These are phyloP conservation scores for Hecatera dysodea DNA, from an alignment of 2,888 invertebrate species.

Conservation along the genomic window DNA sequence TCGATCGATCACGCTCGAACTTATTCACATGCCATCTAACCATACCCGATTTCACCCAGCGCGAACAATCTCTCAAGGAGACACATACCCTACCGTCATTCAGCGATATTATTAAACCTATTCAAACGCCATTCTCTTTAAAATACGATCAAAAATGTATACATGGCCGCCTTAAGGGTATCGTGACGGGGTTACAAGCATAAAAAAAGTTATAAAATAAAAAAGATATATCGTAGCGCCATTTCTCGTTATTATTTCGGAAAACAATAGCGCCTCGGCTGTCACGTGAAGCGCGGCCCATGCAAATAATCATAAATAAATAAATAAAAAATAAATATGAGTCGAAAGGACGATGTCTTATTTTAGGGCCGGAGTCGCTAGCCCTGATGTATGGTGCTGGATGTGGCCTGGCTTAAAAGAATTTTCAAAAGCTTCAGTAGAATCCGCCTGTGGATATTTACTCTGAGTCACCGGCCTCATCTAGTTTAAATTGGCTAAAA, in stretches of 20 bases:
- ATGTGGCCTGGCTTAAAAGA: slow-evolving; percentile 51
- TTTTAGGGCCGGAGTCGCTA: slow-evolving; percentile 80
- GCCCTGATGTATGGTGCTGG: slow-evolving; percentile 67
- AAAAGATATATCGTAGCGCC: slow-evolving; percentile 81
- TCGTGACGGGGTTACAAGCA: slow-evolving; percentile 80
- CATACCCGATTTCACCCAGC: slow-evolving; percentile 45
- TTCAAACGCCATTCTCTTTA: slow-evolving; percentile 85
- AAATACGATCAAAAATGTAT: slow-evolving; percentile 76
- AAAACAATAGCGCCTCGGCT: slow-evolving; percentile 88
- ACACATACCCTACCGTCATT: slow-evolving; percentile 76
- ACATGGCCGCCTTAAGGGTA: slow-evolving; percentile 67
- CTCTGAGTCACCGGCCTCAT: too few relatives aligned
- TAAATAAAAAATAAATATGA: slow-evolving; percentile 90
- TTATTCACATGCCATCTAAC: slow-evolving; percentile 39
- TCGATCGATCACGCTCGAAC: slow-evolving; percentile 3
- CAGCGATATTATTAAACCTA: slow-evolving; percentile 82
- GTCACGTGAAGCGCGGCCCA: slow-evolving; percentile 88
- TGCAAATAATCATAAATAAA: slow-evolving; percentile 91
- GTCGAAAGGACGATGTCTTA: slow-evolving; percentile 83
- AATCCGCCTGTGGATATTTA: not conserved
- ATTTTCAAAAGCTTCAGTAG: not conserved
- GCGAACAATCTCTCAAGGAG: slow-evolving; percentile 77
- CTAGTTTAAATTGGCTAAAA: too few relatives aligned
- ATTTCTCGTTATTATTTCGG: slow-evolving; percentile 89
- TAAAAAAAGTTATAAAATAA: slow-evolving; percentile 71